Conservation (phyloP, 2,797 vertebrate genomes). For the Psittacula echo region DNA sequence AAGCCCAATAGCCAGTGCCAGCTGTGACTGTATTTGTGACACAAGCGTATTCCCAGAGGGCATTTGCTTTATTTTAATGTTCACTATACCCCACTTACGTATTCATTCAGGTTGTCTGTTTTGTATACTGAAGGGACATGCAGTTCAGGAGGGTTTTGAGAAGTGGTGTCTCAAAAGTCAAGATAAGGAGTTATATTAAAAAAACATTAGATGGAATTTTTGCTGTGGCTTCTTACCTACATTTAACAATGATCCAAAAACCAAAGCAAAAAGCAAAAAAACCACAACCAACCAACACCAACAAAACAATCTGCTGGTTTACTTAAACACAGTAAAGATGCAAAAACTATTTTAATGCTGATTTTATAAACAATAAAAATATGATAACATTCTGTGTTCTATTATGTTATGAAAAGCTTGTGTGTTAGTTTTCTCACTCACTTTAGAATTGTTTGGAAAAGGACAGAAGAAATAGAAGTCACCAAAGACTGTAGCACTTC, state of each 20-base stretch:
- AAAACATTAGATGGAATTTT: slow-evolving; percentile 1
- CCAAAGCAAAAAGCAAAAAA: background rate
- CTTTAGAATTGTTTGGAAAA: background rate
- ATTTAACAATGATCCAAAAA: background rate
- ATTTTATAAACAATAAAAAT: background rate
- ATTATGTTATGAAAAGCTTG: background rate
- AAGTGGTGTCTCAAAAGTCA: slow-evolving; percentile 53
- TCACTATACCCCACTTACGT: slow-evolving; percentile 34
- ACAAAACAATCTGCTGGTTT: background rate
- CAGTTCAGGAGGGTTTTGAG: background rate
- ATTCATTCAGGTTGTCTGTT: slow-evolving; percentile 9
- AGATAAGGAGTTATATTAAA: background rate
- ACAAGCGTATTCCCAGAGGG: background rate
- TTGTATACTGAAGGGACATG: background rate
- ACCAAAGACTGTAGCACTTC: background rate
- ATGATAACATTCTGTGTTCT: background rate
- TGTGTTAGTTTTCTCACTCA: background rate
- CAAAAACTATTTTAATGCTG: background rate
- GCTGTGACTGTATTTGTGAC: background rate
- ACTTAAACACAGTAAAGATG: background rate
- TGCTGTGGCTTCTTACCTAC: slow-evolving; percentile 3
- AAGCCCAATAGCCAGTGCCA: slow-evolving; percentile 2
- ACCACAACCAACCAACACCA: background rate
- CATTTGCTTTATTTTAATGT: slow-evolving; percentile 46
- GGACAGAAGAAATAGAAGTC: background rate